Base-by-base conservation (phyloP, 2,113 vertebrate species). In the Craseonycteris thonglongyai region DNA sequence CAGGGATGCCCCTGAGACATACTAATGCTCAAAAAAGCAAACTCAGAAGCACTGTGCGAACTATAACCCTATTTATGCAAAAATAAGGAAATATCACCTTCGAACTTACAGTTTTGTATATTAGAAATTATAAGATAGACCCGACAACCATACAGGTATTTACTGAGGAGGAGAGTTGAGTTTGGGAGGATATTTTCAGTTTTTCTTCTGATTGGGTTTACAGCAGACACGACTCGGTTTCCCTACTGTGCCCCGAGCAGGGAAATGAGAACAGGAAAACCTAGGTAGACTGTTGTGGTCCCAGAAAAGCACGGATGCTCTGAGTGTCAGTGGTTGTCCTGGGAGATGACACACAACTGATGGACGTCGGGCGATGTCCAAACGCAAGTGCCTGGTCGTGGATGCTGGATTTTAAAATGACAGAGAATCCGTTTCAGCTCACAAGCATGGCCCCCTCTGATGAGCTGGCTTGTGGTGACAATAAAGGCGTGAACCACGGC, bases 331-430 rank as follows among this genome's bases (percentile, higher is more conserved):
- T 2, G 2, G 4, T 26, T 7, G 30, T 26, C 10, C 26, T 49
- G 26, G 18, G 78, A 63, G 76, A 42, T 0, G 0, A 19, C 5
- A 1, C 1, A 21, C 51, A 40, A 24, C 16, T 2, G 40, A 14
- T 6, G 40, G n/a, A 21, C 40, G 33, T 10, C 7, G 16, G 8
- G 7, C 22, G 3, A 1, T 18, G 42, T 33, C 45, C 38, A 76
- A 65, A 65, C 13, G 9, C 15, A 21, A 47, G 22, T 9, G 28
- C 12, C 35, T 49, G 28, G 28, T 26, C n/a, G n/a, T n/a, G n/a
- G n/a, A 0, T 63, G 56, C 24, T 45, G 71, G 63, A 65, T 65
- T 59, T 54, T 56, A 45, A 40, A 28, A 28, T 63, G 10, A 51
- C 38, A 26, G 30, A 6, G 1, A 49, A 63, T 59, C 38, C 21